phyloP scores from a whole-genome alignment of 1,140 invertebrate genomes.

The Drosophila ercepeae region DNA sequence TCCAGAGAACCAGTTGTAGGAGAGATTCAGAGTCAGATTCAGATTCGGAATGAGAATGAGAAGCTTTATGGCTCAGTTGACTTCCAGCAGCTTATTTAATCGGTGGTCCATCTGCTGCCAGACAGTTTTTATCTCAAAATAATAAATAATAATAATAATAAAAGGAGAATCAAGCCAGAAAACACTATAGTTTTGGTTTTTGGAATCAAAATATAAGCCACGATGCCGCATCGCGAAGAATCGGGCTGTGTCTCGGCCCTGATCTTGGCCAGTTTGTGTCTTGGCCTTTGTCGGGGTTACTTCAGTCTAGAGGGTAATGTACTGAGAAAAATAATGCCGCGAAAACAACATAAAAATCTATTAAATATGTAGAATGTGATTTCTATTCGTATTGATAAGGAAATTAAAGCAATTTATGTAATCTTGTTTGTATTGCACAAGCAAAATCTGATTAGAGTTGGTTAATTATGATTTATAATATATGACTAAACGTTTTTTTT shows the following conservation, averaged over 20 bases:
- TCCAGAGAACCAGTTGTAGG: background rate
- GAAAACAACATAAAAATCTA: background rate
- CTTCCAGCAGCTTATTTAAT: slow-evolving; percentile 24
- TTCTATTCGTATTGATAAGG: background rate
- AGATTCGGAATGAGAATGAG: background rate
- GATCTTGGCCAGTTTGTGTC: slow-evolving; percentile 31
- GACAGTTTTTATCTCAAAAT: background rate
- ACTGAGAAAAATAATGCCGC: background rate
- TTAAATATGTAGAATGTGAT: background rate
- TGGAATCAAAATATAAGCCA: background rate
- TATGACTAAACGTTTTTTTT: too few relatives aligned
- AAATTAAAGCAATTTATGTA: background rate
- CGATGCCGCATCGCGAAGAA: slow-evolving; percentile 35
- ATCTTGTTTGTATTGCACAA: too few relatives aligned
- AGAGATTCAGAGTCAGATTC: background rate
- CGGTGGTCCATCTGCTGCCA: slow-evolving; percentile 21
- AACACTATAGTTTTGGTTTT: background rate
- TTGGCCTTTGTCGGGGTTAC: slow-evolving; percentile 38
- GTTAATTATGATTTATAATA: background rate
- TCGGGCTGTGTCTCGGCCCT: slow-evolving; percentile 10
- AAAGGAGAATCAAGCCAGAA: background rate
- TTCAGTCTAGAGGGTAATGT: slow-evolving; percentile 55
- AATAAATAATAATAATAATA: background rate
- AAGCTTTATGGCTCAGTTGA: slow-evolving; percentile 24
- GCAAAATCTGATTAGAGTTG: too few relatives aligned